Conservation (phyloP, 2,888 invertebrate genomes). For the Drosophila pseudotakahashii region DNA sequence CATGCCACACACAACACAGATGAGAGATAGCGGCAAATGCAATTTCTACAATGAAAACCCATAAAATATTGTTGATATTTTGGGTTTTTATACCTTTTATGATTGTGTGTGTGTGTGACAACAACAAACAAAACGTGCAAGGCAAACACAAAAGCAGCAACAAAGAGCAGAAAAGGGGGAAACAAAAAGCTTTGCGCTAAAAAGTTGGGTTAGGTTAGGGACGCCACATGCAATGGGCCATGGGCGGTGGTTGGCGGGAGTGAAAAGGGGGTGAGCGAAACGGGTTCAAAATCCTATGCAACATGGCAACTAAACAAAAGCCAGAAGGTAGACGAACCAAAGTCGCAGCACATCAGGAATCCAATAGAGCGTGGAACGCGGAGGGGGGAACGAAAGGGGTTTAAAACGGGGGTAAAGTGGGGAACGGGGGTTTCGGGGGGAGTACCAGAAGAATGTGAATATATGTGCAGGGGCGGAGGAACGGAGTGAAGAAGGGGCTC, state of each 20-base stretch:
- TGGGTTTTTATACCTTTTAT: background rate
- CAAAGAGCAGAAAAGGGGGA: conserved; percentile 15
- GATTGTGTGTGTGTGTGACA: conserved; percentile 3
- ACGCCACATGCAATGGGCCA: conserved; percentile 67
- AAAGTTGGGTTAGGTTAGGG: conserved; percentile 81
- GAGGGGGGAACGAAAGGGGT: conserved; percentile 12
- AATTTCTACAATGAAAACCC: conserved; percentile 27
- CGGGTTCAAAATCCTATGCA: conserved; percentile 82
- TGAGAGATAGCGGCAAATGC: conserved; percentile 28
- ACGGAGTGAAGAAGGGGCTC: conserved; percentile 11
- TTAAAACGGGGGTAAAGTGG: background rate
- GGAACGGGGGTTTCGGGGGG: conserved; percentile 3
- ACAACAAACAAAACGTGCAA: conserved; percentile 18
- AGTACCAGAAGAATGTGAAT: conserved; percentile 14
- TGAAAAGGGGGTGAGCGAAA: conserved; percentile 53
- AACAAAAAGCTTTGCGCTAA: conserved; percentile 47
- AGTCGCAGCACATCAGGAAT: conserved; percentile 59
- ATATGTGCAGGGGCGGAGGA: background rate
- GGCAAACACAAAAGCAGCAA: conserved; percentile 31
- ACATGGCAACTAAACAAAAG: conserved; percentile 71
- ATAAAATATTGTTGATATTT: conserved; percentile 28
- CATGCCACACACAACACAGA: conserved; percentile 8
- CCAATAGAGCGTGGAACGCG: conserved; percentile 67
- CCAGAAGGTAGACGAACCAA: conserved; percentile 71
- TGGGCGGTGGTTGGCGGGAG: background rate